Evolutionary conservation across 2,797 vertebrate genomes (phyloP), one percentile per base, ranked within the genome.

Genomic region (Alfaro cultratus): DNA sequence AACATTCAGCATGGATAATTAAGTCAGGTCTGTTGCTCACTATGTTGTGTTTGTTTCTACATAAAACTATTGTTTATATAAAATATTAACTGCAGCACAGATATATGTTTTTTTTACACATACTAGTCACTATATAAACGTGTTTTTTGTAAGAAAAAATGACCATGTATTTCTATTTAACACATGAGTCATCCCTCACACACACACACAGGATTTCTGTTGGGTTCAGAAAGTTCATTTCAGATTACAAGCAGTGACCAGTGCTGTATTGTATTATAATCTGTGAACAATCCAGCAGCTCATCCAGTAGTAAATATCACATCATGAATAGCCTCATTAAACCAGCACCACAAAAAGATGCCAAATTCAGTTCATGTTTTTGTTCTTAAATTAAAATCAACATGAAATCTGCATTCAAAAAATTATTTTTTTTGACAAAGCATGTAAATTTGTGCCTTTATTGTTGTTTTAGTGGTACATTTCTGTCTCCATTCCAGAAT

Each of bases 401-500:
- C 29, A 29, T 64, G 8, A 72, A 81, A 39, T 31, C 43, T 62
- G 26, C 13, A 36, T 45, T 39, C 41, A 18, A 53, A 5, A 31
- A 9, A 26, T 51, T 5, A 49, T 49, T 16, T 16, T 36, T 64
- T 68, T 1, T 75, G 57, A 29, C 12, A 31, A 74, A 71, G 11
- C 1, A 4, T 51, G 16, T 21, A 16, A n/a, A 34, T 60, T 31
- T 6, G 12, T 31, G 13, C 2, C 12, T 6, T 12, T 73, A 23
- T 64, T 53, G 13, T 16, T 16, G 45, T 11, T 77, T 55, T 62
- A 4, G 73, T 29, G 23, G 10, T 55, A 21, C 64, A 73, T 60
- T 45, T 76, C 34, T 71, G 60, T 68, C 73, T n/a, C 13, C 3
- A 36, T 71, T 31, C 26, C 18, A 36, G n/a, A 79, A 83, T 74